Evolutionary conservation across 2,797 vertebrate genomes (phyloP), one percentile per base, ranked within the genome.

Genomic region (Moxostoma hubbsi): DNA sequence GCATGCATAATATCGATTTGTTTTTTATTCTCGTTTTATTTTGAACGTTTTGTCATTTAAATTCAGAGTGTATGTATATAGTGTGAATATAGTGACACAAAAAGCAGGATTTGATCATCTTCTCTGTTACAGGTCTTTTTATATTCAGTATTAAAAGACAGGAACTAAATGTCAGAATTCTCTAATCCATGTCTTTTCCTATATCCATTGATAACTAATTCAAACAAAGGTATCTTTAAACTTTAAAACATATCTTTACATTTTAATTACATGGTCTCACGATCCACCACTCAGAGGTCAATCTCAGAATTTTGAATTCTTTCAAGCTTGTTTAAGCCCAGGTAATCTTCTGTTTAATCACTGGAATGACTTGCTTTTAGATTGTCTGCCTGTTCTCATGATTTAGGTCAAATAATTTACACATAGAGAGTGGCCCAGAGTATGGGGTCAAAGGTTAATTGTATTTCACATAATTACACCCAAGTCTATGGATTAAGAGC

Each of bases 381-480:
- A 0, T 63, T 1, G 36, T 64, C 10, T 65, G 36, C 47, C 36
- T 50, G 71, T 70, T 63, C 64, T 62, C 16, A 54, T 67, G 47
- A 74, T 71, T 71, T 82, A n/a, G 15, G 36, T 70, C 61, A 71
- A 77, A 58, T 74, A 47, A 45, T 66, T 63, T 74, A 46, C 16
- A 63, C 45, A 78, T 51, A 13, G 4, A 2, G 18, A 75, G n/a
- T 51, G 75, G 15, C 59, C 65, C 4, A 5, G 66, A 53, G 83
- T 82, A 85, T 82, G 85, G 81, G 80, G 85, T 89, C 70, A 45
- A 86, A 86, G 90, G 90, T 92, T 92, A 93, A 93, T 91, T 88
- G 88, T 87, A 79, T 88, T 89, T 79, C 82, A 82, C 86, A 86
- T 89, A 84, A 93, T 92, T 89, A 89, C 86, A 85, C 86, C 83